phyloP scores from a whole-genome alignment of 2,113 vertebrate genomes.

The Indicator indicator region DNA sequence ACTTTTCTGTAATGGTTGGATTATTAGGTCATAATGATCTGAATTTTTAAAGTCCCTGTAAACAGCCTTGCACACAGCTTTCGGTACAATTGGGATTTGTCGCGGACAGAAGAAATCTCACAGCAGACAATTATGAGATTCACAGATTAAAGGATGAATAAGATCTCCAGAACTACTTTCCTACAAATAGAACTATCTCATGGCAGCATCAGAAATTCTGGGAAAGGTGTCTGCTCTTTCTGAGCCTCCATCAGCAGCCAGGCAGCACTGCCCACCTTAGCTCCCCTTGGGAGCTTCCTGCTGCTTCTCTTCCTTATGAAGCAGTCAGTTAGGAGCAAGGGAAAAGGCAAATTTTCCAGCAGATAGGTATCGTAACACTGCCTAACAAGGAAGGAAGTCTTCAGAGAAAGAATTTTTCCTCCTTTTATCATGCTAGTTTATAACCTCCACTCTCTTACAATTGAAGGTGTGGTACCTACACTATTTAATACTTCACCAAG shows the following conservation, averaged over 20 bases:
- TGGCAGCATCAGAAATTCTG: neutral
- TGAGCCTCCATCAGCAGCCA: neutral
- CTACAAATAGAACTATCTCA: neutral
- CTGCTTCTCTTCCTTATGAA: neutral
- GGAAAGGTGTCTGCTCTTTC: neutral
- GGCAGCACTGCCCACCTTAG: neutral
- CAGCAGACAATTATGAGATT: neutral
- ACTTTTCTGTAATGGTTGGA: conserved; percentile 28
- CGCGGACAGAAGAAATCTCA: neutral
- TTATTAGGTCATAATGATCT: conserved; percentile 54
- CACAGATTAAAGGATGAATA: neutral
- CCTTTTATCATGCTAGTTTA: neutral
- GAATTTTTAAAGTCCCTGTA: neutral
- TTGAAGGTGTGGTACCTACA: neutral
- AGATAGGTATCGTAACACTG: neutral
- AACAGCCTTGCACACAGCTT: neutral
- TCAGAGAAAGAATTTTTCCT: neutral
- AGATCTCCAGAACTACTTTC: neutral
- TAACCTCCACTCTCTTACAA: neutral
- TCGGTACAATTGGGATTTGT: neutral
- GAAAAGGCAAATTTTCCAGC: conserved; percentile 19
- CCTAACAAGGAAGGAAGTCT: neutral
- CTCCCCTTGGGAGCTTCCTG: conserved; percentile 3
- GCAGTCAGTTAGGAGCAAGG: conserved; percentile 36
- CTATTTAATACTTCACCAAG: neutral